phyloP scores from a whole-genome alignment of 2,797 vertebrate species.

The Scolopax bukidnonensis region DNA sequence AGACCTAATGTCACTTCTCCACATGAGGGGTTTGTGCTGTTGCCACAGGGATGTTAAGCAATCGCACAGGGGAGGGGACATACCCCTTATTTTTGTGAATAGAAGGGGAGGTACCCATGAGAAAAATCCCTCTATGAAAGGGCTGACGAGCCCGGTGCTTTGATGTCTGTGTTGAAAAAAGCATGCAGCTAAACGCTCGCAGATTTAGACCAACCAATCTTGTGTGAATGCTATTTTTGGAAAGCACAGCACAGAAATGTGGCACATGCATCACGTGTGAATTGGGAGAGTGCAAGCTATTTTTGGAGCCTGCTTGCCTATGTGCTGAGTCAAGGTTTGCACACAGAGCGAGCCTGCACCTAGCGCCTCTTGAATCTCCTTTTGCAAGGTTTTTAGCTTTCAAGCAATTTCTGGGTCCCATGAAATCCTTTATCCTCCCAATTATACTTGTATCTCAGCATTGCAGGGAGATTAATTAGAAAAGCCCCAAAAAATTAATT shows the following conservation, averaged over 20 bases:
- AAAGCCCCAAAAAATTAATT: background rate
- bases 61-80: background rate
- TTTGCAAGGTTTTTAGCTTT: background rate
- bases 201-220: conserved; percentile 35
- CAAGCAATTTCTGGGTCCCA: background rate
- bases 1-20: background rate
- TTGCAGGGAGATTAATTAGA: background rate
- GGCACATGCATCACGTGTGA: conserved; percentile 64
- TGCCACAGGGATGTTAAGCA: conserved; percentile 3
- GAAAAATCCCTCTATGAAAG: conserved; percentile 26
- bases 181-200: background rate
- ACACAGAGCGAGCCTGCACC: background rate
- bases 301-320: conserved; percentile 56
- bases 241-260: conserved; percentile 39
- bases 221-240: conserved; percentile 39
- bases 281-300: conserved; percentile 48
- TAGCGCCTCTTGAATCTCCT: background rate
- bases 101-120: background rate
- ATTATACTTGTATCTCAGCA: background rate
- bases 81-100: conserved; percentile 46
- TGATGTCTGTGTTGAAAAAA: conserved; percentile 5
- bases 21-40: background rate
- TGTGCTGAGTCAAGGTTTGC: conserved; percentile 68
- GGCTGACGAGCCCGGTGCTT: background rate
- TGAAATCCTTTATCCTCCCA: background rate